Percentiles rank a stretch among this genome's conserved stretches.
Evolutionary conservation across 1,140 invertebrate species (phyloP).

Genomic region (Drosophila varians): DNA sequence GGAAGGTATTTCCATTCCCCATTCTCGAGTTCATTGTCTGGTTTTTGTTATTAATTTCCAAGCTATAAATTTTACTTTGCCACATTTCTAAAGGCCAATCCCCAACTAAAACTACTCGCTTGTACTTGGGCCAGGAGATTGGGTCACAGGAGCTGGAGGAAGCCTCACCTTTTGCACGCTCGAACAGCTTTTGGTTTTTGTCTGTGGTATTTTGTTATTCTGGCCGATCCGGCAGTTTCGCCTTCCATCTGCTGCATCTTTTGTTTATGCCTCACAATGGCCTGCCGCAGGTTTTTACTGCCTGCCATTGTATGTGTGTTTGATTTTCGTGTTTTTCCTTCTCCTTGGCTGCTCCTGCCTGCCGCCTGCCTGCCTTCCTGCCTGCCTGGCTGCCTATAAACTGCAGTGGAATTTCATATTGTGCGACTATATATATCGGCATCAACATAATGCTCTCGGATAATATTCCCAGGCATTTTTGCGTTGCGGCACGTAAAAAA

Average conservation of each 20-base stretch:
- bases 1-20: constrained; percentile 26
- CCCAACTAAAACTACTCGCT: constrained; percentile 49
- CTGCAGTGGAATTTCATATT: constrained; percentile 80
- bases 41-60: constrained; percentile 81
- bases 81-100: constrained; percentile 75
- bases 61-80: constrained; percentile 81
- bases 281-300: constrained; percentile 78
- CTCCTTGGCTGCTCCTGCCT: constrained; percentile 24
- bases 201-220: constrained; percentile 65
- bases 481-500: constrained; percentile 75
- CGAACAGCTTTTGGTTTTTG: constrained; percentile 66
- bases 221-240: constrained; percentile 58
- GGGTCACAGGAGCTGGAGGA: not conserved
- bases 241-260: constrained; percentile 70
- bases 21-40: constrained; percentile 68
- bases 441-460: constrained; percentile 66
- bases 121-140: constrained; percentile 21
- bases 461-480: constrained; percentile 74
- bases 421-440: constrained; percentile 58
- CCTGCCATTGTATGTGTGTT: constrained; percentile 56
- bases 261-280: constrained; percentile 79
- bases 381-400: constrained; percentile 61
- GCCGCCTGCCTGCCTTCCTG: constrained; percentile 14
- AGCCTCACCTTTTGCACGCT: constrained; percentile 71
- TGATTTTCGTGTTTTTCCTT: constrained; percentile 32